Base-by-base conservation (phyloP, 1,140 invertebrate genomes). In the Neuroterus valhalla region DNA sequence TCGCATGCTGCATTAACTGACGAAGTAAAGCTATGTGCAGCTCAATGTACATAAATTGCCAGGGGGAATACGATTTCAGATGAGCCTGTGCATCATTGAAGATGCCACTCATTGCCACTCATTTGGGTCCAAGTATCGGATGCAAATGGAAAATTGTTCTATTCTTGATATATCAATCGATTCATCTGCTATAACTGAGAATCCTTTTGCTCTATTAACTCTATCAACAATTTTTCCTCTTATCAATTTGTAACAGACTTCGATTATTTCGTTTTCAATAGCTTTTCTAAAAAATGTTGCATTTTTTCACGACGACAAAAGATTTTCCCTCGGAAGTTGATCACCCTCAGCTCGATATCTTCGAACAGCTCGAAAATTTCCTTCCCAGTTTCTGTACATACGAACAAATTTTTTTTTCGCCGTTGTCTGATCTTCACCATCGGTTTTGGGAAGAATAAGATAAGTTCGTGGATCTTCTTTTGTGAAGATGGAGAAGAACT, bases 111-210 rank as follows among this genome's bases (percentile, higher is more conserved):
- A 85, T 85, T 38, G 78, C 75, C 70, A 52, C 68, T 68, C 11
- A 17, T 78, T 62, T 31, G 66, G 19, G 19, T 75, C 75, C 46
- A 82, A 70, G 78, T 77, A 79, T 67, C 78, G 23, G 21, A 83
- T 66, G 45, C 79, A 80, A 44, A 87, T 68, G 11, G 85, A 85
- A 12, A 86, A 71, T 66, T 86, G 82, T 70, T 86, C 85, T 19
- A 79, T 84, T 31, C 83, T 78, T 42, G 79, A 26, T 42, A 85
- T 79, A 72, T 86, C 82, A 21, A 71, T 70, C 42, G 78, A 79
- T 76, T 85, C 82, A 72, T 86, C 83, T 31, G 81, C 75, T 45
- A 86, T 55, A 31, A 82, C 71, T 52, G 68, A 55, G 68, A 80
- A 85, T 46, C 48, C 21, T 67, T 68, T 44, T 17, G 81, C 52